A percentile compares a stretch with the other conserved stretches of the same genome.
Evolutionary conservation across 2,797 vertebrate species (phyloP).

Genomic region (Chaenodraco wilsoni): DNA sequence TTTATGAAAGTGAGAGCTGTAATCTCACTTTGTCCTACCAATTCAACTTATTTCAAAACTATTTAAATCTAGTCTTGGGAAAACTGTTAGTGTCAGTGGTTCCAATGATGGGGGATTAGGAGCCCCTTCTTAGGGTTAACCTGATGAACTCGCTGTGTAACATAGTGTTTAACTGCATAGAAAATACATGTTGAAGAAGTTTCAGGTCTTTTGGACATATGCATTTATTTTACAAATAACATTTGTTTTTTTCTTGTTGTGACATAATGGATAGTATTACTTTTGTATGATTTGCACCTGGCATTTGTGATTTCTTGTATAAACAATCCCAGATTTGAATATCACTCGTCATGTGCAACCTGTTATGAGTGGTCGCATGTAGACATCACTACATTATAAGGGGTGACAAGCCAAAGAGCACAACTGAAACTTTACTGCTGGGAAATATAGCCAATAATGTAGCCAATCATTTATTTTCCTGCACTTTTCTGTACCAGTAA

Average conservation of each 20-base stretch:
- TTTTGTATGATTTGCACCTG: background rate
- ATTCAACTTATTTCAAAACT: background rate
- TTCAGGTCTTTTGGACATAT: background rate
- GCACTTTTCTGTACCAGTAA: background rate
- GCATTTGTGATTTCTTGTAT: background rate
- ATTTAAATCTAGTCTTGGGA: background rate
- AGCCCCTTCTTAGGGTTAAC: background rate
- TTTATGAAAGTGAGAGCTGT: background rate
- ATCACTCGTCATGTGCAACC: no score
- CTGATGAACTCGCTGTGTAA: background rate
- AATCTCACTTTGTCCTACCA: background rate
- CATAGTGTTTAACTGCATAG: background rate
- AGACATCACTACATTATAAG: background rate
- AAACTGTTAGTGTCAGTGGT: background rate
- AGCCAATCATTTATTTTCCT: background rate
- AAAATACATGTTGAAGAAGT: background rate
- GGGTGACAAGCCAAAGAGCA: background rate
- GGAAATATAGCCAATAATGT: background rate
- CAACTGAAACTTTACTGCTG: background rate
- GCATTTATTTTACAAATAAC: background rate
- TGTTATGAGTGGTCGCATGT: background rate
- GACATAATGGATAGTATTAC: background rate
- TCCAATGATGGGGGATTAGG: background rate
- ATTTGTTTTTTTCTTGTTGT: background rate
- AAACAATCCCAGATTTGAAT: background rate